Base-by-base conservation (phyloP, 1,140 invertebrate genomes). In the Drosophila sturtevanti region DNA sequence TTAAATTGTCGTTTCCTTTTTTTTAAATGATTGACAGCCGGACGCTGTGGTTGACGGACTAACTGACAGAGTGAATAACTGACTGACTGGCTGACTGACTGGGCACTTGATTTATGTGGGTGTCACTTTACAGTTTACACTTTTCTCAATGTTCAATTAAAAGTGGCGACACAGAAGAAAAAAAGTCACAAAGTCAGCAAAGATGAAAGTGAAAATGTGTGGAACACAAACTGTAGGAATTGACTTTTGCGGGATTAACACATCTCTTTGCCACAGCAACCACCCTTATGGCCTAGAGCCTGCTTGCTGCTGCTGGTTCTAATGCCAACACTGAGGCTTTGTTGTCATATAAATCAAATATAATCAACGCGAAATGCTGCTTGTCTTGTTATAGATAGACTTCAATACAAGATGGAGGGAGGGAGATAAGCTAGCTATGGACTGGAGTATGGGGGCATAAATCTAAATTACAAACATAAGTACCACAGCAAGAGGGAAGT, bases 321-420 rank as follows among this genome's bases (percentile, higher is more conserved):
- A n/a, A 52, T 31, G 56, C 31, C 4, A 4, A 24, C 2, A 24
- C 51, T 56, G 35, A 54, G 54, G 59, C 63, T 37, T 51, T 37
- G n/a, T 41, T 81, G 82, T 87, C 82, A 72, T 68, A 86, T 86
- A 86, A 86, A 86, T 86, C 82, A 86, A 86, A 72, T 79, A 87
- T 82, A 86, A 86, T 86, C 82, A 86, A 86, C 79, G 82, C 79
- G 68, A 72, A 79, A 63, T 77, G 65, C 73, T 65, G 60, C 66
- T 38, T 55, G 73, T 48, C 75, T 73, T 76, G 24, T 76, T 68
- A 89, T 79, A 72, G 75, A 87, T 76, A 72, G 68, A 71, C 61
- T 64, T 31, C 73, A 68, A 60, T 62, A 70, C 44, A 48, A 68
- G 65, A 75, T 75, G 37, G 24, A 51, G 16, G n/a, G 48, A 76